Base-by-base conservation (phyloP, 2,888 invertebrate genomes). In the Caenorhabditis panamensis region DNA sequence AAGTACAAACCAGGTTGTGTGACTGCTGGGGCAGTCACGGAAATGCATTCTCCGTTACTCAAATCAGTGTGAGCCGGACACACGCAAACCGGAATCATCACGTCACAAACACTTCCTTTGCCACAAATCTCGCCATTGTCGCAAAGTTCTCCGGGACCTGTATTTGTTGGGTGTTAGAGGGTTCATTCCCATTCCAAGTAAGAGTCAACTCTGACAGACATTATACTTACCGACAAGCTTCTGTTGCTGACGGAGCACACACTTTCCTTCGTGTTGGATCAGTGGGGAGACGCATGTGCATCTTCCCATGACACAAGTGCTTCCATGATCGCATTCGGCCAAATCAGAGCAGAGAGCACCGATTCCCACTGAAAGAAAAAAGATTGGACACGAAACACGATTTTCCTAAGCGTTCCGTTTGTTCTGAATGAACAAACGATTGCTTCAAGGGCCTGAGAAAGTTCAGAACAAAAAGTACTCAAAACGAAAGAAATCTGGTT, bases 61-160 rank as follows among this genome's bases (percentile, higher is more conserved):
- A 90, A 81, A 58, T 89, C 88, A 51, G 88, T 90, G 58, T 87
- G 85, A 53, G 87, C 72, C 5, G 89, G 88, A 63, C 90, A 90
- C 41, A 90, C 88, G 77, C 90, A 90, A 47, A 90, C 87, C 3
- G 89, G 89, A 64, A 88, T 88, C 62, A 87, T 75, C 26, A 79
- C 63, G 72, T 89, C 88, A 77, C 90, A 90, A 58, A 89, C 78
- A 20, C 89, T 87, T 24, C 90, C 90, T 68, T 79, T 83, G 51
- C 64, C 71, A 77, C 90, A 90, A 36, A 86, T 79, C 62, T 89
- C 88, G 20, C 90, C 89, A 49, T 84, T 81, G 72, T 87, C 86
- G 78, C 90, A 90, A 28, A 85, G 82, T 53, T 90, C 89, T 24
- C 88, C 89, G 53, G 88, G 88, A 37, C 85, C 86, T 85, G 69